Evolutionary conservation across 2,113 vertebrate species (phyloP).

Genomic region (Heterotis niloticus): DNA sequence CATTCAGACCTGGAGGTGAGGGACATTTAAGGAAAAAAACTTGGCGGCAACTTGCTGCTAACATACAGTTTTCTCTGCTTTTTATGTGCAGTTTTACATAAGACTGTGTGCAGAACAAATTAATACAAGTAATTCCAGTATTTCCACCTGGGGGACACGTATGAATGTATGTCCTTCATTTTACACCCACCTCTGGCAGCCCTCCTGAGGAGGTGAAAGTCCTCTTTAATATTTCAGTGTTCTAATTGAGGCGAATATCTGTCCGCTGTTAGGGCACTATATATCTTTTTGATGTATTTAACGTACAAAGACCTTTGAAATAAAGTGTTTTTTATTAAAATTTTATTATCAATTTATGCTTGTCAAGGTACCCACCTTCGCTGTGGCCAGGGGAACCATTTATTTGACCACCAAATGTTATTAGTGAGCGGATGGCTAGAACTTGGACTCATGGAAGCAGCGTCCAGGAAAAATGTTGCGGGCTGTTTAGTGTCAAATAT

Average conservation of each 20-base stretch:
- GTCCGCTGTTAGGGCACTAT: slow-evolving; percentile 64
- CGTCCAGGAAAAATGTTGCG: too few relatives aligned
- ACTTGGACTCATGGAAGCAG: not conserved
- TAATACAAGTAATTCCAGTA: slow-evolving; percentile 47
- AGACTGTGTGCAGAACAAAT: slow-evolving; percentile 52
- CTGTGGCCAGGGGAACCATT: slow-evolving; percentile 39
- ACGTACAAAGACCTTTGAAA: slow-evolving; percentile 68
- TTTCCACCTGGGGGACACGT: slow-evolving; percentile 57
- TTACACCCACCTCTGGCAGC: slow-evolving; percentile 52
- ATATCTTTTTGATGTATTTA: slow-evolving; percentile 67
- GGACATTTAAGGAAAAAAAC: slow-evolving; percentile 50
- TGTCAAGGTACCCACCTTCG: slow-evolving; percentile 53
- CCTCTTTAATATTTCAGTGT: slow-evolving; percentile 72
- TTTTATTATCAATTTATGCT: slow-evolving; percentile 72
- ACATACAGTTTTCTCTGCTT: not conserved
- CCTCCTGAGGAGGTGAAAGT: slow-evolving; percentile 56
- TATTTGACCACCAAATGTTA: slow-evolving; percentile 48
- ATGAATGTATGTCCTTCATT: slow-evolving; percentile 48
- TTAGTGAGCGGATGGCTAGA: slow-evolving; percentile 20
- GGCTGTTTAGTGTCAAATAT: too few relatives aligned
- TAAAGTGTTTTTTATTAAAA: slow-evolving; percentile 73
- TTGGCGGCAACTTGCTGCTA: not conserved
- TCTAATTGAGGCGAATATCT: slow-evolving; percentile 65
- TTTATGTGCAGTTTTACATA: not conserved
- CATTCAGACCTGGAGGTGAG: slow-evolving; percentile 56